A percentile compares a stretch with the other conserved stretches of the same genome.
Evolutionary conservation across 2,888 invertebrate species (phyloP).

Genomic region (Rhyacophila evoluta): DNA sequence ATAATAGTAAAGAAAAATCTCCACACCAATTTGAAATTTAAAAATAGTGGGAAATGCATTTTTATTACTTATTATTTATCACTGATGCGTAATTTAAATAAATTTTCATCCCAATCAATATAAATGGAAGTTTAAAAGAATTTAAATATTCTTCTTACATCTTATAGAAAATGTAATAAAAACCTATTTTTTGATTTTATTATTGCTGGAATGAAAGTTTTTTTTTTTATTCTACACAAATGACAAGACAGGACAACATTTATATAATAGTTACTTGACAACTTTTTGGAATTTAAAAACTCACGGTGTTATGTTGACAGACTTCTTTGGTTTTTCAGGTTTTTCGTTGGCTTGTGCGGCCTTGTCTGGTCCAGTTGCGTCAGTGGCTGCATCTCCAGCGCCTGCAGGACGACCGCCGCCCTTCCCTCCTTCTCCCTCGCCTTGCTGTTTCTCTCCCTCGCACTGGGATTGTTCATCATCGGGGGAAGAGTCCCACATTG

Average conservation of each 20-base stretch:
- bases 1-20: no score
- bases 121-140: no score
- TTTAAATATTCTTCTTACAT: no score
- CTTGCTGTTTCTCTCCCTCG: slow-evolving; percentile 57
- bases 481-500: slow-evolving; percentile 71
- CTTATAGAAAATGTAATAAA: no score
- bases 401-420: slow-evolving; percentile 54
- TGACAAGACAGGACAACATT: not conserved
- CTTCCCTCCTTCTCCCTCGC: slow-evolving; percentile 58
- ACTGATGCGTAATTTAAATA: not conserved
- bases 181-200: no score
- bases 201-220: slow-evolving; percentile 23
- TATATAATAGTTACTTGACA: not conserved
- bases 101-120: not conserved
- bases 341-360: slow-evolving; percentile 59
- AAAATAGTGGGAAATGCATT: no score
- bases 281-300: slow-evolving; percentile 55
- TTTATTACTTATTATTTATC: not conserved
- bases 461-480: slow-evolving; percentile 70
- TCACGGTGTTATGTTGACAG: slow-evolving; percentile 75
- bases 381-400: slow-evolving; percentile 30
- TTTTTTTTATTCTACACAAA: not conserved
- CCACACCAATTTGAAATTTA: no score
- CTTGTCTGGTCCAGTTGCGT: slow-evolving; percentile 55
- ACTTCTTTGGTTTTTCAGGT: slow-evolving; percentile 68